phyloP scores from a whole-genome alignment of 1,140 invertebrate species.

The Cyclina sinensis region DNA sequence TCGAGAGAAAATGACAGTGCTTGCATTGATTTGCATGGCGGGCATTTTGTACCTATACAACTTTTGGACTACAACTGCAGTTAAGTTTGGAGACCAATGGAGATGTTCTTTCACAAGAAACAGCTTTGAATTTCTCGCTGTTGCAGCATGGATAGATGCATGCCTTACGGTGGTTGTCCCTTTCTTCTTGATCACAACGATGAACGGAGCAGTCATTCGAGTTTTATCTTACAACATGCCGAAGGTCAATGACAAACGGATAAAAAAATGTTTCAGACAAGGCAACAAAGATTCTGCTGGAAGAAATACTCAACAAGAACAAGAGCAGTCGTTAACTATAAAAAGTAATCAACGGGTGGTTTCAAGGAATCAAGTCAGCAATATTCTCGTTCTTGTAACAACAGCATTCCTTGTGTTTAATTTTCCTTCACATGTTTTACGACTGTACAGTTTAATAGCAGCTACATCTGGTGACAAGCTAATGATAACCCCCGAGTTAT shows the following conservation, averaged over 20 bases:
- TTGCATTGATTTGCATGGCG: conserved; percentile 59
- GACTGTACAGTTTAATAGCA: conserved; percentile 77
- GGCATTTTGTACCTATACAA: conserved; percentile 64
- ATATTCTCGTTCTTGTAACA: conserved; percentile 93
- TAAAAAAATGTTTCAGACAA: not conserved
- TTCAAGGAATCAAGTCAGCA: conserved; percentile 91
- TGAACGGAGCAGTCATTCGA: conserved; percentile 84
- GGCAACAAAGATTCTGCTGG: not conserved
- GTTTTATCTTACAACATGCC: not conserved
- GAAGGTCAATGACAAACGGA: not conserved
- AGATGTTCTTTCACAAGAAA: conserved; percentile 25
- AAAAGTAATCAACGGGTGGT: conserved; percentile 82
- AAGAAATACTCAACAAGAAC: not conserved
- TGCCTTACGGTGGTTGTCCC: conserved; percentile 88
- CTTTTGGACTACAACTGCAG: conserved; percentile 54
- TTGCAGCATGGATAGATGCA: conserved; percentile 88
- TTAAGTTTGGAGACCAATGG: not conserved
- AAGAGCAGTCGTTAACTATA: not conserved
- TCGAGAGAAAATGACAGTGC: conserved; percentile 57
- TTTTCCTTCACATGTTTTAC: conserved; percentile 88
- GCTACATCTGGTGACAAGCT: not conserved
- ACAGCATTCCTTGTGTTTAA: conserved; percentile 93
- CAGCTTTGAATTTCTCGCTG: conserved; percentile 84
- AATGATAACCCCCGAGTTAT: not conserved
- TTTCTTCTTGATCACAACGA: conserved; percentile 87